These are phyloP conservation scores for Lindbergichthys nudifrons DNA, from an alignment of 2,797 vertebrate species.

Conservation along the genomic window DNA sequence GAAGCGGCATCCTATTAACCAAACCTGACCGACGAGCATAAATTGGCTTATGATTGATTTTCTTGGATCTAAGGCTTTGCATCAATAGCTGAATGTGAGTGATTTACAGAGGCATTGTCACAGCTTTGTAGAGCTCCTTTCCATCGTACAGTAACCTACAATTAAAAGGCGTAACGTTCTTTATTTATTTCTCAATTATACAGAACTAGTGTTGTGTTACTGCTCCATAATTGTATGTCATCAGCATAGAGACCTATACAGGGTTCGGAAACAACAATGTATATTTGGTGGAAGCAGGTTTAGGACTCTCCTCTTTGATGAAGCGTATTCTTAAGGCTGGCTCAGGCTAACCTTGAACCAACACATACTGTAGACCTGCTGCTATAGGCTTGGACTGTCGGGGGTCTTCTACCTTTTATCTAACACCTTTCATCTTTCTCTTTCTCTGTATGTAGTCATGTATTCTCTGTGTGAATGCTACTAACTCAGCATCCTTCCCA, in stretches of 20 bases:
- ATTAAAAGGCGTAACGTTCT: not conserved
- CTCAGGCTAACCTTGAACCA: no score
- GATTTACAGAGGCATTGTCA: slow-evolving; percentile 41
- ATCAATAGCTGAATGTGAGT: slow-evolving; percentile 52
- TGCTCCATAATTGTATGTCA: not conserved
- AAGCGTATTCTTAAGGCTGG: no score
- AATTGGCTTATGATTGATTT: slow-evolving; percentile 66
- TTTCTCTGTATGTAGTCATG: no score
- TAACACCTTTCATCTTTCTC: no score
- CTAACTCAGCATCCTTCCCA: no score
- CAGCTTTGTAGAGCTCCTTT: slow-evolving; percentile 1
- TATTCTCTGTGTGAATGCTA: no score
- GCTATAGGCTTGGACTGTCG: no score
- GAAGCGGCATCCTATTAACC: slow-evolving; percentile 50
- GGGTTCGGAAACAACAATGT: no score
- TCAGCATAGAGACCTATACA: not conserved
- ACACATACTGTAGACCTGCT: no score
- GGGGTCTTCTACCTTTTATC: no score
- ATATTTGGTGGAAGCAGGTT: no score
- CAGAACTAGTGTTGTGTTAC: not conserved
- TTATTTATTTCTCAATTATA: not conserved
- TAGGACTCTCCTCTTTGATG: no score
- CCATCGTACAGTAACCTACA: not conserved
- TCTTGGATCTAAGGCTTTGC: slow-evolving; percentile 37
- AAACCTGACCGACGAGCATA: slow-evolving; percentile 51